Percentiles rank a stretch among this genome's conserved stretches.
Evolutionary conservation across 2,113 vertebrate species (phyloP).

Genomic region (Aphyosemion australe): DNA sequence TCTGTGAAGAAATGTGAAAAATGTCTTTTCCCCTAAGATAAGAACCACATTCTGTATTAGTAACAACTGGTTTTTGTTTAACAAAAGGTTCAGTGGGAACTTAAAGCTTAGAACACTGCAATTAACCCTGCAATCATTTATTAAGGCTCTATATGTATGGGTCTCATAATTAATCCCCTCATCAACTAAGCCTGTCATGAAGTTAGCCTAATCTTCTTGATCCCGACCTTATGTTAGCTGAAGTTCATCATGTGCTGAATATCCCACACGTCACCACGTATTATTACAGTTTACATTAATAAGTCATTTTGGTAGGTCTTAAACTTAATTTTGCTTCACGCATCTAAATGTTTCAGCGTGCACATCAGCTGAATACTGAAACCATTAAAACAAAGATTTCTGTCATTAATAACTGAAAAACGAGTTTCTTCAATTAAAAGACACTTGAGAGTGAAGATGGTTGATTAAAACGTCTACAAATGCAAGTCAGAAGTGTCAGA

Average conservation of each 20-base stretch:
- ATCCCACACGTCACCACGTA: not conserved
- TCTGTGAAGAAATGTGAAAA: too few species aligned
- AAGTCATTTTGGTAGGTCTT: not conserved
- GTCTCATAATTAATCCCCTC: slow-evolving; percentile 54
- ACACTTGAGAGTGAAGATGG: too few species aligned
- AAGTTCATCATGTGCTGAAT: slow-evolving; percentile 21
- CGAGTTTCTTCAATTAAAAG: too few species aligned
- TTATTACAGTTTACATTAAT: slow-evolving; percentile 1
- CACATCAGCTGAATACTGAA: too few species aligned
- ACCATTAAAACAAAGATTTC: too few species aligned
- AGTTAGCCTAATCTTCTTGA: slow-evolving; percentile 34
- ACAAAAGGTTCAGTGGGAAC: too few species aligned
- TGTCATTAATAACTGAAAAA: too few species aligned
- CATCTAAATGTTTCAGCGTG: not conserved
- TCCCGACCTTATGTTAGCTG: slow-evolving; percentile 8
- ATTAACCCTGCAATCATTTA: slow-evolving; percentile 68
- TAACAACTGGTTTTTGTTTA: too few species aligned
- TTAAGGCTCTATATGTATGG: slow-evolving; percentile 51
- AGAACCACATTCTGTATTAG: too few species aligned
- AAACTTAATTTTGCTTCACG: not conserved
- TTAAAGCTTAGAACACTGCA: slow-evolving; percentile 46
- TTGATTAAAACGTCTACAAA: too few species aligned
- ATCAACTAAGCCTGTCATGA: slow-evolving; percentile 53
- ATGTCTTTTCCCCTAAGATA: too few species aligned
- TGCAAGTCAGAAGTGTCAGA: too few species aligned